These are phyloP conservation scores for Pseudochaenichthys georgianus DNA, from an alignment of 2,797 vertebrate genomes.

Conservation along the genomic window DNA sequence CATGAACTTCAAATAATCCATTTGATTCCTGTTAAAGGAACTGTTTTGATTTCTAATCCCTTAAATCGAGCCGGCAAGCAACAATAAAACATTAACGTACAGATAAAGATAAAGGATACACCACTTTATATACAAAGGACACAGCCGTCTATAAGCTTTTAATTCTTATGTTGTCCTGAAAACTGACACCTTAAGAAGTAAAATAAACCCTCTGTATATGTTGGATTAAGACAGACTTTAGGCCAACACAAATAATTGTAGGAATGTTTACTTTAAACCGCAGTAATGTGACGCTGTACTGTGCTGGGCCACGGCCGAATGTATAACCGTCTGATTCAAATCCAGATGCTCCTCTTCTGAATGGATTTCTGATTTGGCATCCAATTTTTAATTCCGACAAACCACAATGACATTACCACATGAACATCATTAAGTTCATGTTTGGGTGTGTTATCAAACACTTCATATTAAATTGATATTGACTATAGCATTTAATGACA, in stretches of 20 bases:
- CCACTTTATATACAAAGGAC: not conserved
- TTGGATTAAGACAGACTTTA: not conserved
- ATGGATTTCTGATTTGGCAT: not conserved
- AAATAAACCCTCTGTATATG: not conserved
- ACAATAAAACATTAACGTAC: not conserved
- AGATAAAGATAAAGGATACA: conserved; percentile 10
- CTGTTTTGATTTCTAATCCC: not conserved
- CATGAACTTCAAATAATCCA: not conserved
- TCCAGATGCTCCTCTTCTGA: not conserved
- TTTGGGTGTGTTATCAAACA: not conserved
- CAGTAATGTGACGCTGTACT: not conserved
- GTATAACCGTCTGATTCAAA: not conserved
- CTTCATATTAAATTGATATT: not conserved
- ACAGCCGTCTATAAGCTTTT: not conserved
- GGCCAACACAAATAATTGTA: not conserved
- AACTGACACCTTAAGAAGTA: not conserved
- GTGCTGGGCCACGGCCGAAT: not conserved
- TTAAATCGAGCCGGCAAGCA: not conserved
- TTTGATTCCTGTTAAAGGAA: not conserved
- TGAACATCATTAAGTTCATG: too few relatives aligned
- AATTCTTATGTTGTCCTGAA: conserved; percentile 9
- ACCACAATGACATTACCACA: too few relatives aligned
- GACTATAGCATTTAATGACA: not conserved
- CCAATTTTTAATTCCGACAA: not conserved
- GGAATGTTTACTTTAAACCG: not conserved